phyloP scores from a whole-genome alignment of 2,888 invertebrate species.

The Drosophila melanosoma region DNA sequence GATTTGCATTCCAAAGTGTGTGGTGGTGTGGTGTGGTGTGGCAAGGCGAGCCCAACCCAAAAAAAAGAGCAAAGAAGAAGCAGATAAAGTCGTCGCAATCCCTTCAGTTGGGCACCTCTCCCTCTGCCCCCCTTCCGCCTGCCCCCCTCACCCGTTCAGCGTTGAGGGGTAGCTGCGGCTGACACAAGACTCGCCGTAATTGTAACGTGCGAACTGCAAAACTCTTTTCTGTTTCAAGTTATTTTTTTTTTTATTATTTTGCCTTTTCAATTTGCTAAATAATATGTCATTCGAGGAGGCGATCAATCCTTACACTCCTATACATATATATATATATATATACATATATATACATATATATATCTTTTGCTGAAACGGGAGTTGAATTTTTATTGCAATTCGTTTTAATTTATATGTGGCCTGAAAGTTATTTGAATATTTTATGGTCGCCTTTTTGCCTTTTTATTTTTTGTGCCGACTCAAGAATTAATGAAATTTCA shows the following conservation, averaged over 20 bases:
- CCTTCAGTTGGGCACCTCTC: slow-evolving; percentile 33
- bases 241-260: slow-evolving; percentile 18
- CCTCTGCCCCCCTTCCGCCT: background rate
- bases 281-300: slow-evolving; percentile 76
- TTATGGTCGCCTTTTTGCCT: slow-evolving; percentile 39
- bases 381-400: slow-evolving; percentile 77
- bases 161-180: slow-evolving; percentile 41
- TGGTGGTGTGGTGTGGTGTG: slow-evolving; percentile 35
- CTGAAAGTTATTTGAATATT: slow-evolving; percentile 60
- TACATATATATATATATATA: slow-evolving; percentile 4
- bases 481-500: slow-evolving; percentile 59
- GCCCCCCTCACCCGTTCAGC: background rate
- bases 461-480: slow-evolving; percentile 31
- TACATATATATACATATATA: slow-evolving; percentile 1
- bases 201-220: slow-evolving; percentile 76
- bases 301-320: slow-evolving; percentile 67
- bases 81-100: slow-evolving; percentile 20
- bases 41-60: slow-evolving; percentile 58
- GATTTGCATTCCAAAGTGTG: slow-evolving; percentile 82
- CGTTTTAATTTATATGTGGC: slow-evolving; percentile 68
- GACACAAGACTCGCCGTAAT: slow-evolving; percentile 58
- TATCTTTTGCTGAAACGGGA: slow-evolving; percentile 61
- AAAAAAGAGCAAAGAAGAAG: background rate
- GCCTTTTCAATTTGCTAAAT: slow-evolving; percentile 73
- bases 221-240: slow-evolving; percentile 28